Evolutionary conservation across 2,113 vertebrate species (phyloP), one percentile per base, ranked within the genome.

Genomic region (Urocitellus parryii): DNA sequence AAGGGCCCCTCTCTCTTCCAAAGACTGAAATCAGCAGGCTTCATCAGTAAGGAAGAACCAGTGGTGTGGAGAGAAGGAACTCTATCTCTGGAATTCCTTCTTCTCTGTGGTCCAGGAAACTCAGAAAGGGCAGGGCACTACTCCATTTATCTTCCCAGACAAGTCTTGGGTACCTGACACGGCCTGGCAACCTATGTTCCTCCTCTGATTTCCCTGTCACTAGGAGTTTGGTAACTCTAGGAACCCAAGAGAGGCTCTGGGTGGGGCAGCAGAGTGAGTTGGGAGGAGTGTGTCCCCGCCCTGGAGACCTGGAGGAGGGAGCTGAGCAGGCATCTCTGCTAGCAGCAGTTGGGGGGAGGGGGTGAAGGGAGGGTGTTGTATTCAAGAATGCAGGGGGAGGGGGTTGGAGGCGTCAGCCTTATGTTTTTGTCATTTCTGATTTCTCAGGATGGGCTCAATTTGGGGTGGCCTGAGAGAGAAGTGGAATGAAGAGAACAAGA

Each of bases 41-140:
- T 56, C 24, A 5, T 37, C 25, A 89, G 78, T 39, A 68, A 53
- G 12, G 25, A 94, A 58, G 8, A 93, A 56, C 24, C 24, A 74
- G 58, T 27, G 6, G 63, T 12, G 10, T n/a, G 24, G 48, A 82
- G 58, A 37, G 32, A 87, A 56, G 77, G 39, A 95, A 70, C 67
- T 39, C 93, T 81, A 95, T 97, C 86, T 97, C 86, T 96, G 91
- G 91, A 94, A 96, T 97, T 96, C 58, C 32, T 70, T 82, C 81
- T 93, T 84, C 77, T 91, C 76, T 6, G n/a, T 72, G 84, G 22
- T 87, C 72, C 79, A 89, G 93, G 86, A 95, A 90, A 86, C 37
- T 53, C 45, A 83, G 45, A 14, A 88, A 73, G 74, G 53, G 83
- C 56, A 85, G 79, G 53, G 53, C 83, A 16, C 9, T 45, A 16